phyloP scores from a whole-genome alignment of 2,888 invertebrate species.

The Sphinx pinastri region DNA sequence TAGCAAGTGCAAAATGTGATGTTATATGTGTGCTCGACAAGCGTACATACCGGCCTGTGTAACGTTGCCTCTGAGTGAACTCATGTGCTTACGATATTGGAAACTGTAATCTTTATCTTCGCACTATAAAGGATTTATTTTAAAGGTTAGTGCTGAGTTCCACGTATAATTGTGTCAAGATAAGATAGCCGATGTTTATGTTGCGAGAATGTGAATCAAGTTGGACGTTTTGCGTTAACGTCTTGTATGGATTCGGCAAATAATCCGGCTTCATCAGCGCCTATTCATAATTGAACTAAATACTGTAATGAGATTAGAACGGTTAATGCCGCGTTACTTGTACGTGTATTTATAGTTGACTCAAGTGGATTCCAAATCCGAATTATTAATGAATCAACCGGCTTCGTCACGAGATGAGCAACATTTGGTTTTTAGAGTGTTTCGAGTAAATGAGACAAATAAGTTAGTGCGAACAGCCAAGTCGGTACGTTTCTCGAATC shows the following conservation, averaged over 20 bases:
- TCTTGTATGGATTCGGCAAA: slow-evolving; percentile 41
- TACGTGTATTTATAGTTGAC: slow-evolving; percentile 29
- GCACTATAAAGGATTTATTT: slow-evolving; percentile 53
- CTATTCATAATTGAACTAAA: slow-evolving; percentile 37
- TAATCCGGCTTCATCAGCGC: slow-evolving; percentile 33
- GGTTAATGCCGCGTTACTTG: slow-evolving; percentile 29
- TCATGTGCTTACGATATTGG: slow-evolving; percentile 75
- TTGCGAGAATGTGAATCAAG: slow-evolving; percentile 16
- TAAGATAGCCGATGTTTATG: slow-evolving; percentile 45
- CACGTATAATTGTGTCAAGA: slow-evolving; percentile 34
- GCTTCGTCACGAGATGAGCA: slow-evolving; percentile 40
- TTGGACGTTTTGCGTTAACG: slow-evolving; percentile 28
- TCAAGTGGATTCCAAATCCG: slow-evolving; percentile 42
- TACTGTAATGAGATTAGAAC: slow-evolving; percentile 38
- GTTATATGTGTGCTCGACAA: slow-evolving; percentile 74
- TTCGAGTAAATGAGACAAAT: slow-evolving; percentile 24
- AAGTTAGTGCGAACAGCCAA: slow-evolving; percentile 32
- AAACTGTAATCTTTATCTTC: slow-evolving; percentile 57
- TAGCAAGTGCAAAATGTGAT: slow-evolving; percentile 81
- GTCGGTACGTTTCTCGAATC: slow-evolving; percentile 51
- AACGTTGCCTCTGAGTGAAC: slow-evolving; percentile 76
- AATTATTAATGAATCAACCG: slow-evolving; percentile 43
- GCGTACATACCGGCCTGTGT: slow-evolving; percentile 69
- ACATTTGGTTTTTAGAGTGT: slow-evolving; percentile 30
- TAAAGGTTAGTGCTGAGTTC: slow-evolving; percentile 54